A percentile compares a stretch with the other conserved stretches of the same genome.
Conservation (phyloP, 2,113 vertebrate species). For the Sturnus vulgaris region DNA sequence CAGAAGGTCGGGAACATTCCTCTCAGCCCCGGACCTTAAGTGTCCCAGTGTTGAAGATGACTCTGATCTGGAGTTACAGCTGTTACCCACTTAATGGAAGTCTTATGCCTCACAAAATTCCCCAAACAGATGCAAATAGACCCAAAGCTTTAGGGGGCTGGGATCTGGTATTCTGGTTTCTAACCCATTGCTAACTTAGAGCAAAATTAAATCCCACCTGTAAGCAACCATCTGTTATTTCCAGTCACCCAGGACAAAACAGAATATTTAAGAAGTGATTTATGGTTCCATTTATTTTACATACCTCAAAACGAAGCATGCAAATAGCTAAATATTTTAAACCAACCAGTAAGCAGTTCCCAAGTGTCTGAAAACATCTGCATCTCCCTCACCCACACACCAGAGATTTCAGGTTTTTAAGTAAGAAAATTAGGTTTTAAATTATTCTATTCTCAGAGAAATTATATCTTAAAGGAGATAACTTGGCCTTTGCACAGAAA, state of each 20-base stretch:
- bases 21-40: not conserved
- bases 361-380: conserved; percentile 41
- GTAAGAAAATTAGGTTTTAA: not conserved
- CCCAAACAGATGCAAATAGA: not conserved
- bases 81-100: not conserved
- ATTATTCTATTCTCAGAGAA: conserved; percentile 13
- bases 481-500: conserved; percentile 32
- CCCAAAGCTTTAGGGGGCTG: not conserved
- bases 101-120: not conserved
- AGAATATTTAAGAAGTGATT: conserved; percentile 67
- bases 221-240: conserved; percentile 65
- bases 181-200: not conserved
- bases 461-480: not conserved
- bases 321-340: conserved; percentile 62
- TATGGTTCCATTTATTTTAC: conserved; percentile 62
- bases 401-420: not conserved
- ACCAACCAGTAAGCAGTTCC: conserved; percentile 13
- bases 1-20: not conserved
- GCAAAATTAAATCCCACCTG: conserved; percentile 34
- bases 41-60: rapidly evolving
- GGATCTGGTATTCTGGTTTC: not conserved
- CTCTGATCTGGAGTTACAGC: not conserved
- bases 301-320: conserved; percentile 39
- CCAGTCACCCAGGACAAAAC: conserved; percentile 42
- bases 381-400: not conserved